Evolutionary conservation across 2,888 invertebrate species (phyloP).

Genomic region (Pristionchus fissidentatus): DNA sequence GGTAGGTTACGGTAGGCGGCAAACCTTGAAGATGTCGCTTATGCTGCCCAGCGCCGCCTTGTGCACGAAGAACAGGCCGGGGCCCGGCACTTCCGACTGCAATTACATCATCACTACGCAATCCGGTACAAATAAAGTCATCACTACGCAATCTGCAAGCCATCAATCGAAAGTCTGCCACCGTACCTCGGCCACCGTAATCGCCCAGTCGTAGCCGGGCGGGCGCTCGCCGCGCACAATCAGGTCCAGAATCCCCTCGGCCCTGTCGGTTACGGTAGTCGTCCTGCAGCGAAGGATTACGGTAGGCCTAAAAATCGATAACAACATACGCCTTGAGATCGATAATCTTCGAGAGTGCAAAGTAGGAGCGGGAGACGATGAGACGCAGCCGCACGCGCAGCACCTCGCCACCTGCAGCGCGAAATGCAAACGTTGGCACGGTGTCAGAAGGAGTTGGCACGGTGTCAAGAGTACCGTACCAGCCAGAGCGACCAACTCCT

Average conservation of each 20-base stretch:
- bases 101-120: too few species aligned
- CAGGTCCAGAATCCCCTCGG: conserved; percentile 27
- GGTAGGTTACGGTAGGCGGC: too few species aligned
- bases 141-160: too few species aligned
- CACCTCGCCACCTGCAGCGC: neutral
- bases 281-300: neutral
- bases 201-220: conserved; percentile 37
- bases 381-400: neutral
- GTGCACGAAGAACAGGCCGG: conserved; percentile 40
- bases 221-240: conserved; percentile 37
- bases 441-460: neutral
- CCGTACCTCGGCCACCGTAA: conserved; percentile 41
- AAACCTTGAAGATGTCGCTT: conserved; percentile 19
- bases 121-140: too few species aligned
- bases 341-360: conserved; percentile 37
- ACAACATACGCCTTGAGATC: neutral
- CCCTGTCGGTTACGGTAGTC: neutral
- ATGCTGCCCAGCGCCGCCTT: conserved; percentile 41
- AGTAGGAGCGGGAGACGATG: conserved; percentile 32
- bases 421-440: too few species aligned
- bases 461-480: neutral
- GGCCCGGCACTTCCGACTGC: conserved; percentile 12
- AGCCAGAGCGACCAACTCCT: neutral
- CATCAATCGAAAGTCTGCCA: too few species aligned
- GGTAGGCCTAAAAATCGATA: neutral